These are phyloP conservation scores for Lucilia cuprina DNA, from an alignment of 1,140 invertebrate species.

Conservation along the genomic window DNA sequence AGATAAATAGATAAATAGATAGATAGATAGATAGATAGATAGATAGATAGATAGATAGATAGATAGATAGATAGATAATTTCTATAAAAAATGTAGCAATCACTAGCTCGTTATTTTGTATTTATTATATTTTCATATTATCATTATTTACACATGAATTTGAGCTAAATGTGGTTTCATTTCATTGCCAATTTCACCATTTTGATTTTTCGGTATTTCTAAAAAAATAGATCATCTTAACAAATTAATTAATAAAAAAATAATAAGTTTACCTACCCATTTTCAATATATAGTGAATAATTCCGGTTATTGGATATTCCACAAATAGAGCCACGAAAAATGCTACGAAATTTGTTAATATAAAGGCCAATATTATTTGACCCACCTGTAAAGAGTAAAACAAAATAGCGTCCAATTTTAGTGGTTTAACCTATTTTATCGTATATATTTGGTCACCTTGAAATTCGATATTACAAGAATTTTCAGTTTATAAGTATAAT, in stretches of 20 bases:
- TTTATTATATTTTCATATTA: too few species aligned
- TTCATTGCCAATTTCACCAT: not conserved
- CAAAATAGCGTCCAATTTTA: too few species aligned
- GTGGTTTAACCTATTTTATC: too few species aligned
- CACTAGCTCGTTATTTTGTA: too few species aligned
- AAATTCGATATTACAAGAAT: too few species aligned
- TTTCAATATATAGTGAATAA: not conserved
- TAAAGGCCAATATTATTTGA: not conserved
- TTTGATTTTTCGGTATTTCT: not conserved
- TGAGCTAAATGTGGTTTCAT: not conserved
- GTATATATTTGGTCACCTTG: too few species aligned
- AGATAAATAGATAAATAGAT: too few species aligned
- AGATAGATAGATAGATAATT: not conserved
- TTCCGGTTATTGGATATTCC: not conserved
- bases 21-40: too few species aligned
- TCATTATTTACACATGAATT: not conserved
- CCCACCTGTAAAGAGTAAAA: not conserved
- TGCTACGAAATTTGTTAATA: not conserved
- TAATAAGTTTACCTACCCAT: not conserved
- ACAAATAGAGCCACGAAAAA: not conserved
- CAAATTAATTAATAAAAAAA: not conserved
- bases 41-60: too few species aligned
- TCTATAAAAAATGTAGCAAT: too few species aligned
- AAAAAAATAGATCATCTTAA: not conserved
- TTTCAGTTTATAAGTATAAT: not conserved